phyloP scores from a whole-genome alignment of 2,113 vertebrate species.

The Lates calcarifer region DNA sequence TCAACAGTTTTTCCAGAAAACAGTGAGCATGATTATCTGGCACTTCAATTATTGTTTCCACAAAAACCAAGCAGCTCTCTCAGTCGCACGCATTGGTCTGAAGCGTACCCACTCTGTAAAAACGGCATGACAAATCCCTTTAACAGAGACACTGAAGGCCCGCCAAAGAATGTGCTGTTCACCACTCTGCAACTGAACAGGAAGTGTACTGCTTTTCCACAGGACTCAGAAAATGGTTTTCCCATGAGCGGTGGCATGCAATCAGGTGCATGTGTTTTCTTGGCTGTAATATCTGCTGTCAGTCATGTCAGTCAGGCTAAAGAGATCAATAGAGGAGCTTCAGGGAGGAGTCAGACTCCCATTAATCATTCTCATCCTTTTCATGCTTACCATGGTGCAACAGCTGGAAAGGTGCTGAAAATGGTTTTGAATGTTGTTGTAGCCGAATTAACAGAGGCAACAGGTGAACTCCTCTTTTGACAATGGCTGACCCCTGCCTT shows the following conservation, averaged over 20 bases:
- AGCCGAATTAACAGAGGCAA: not conserved
- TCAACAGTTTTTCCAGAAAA: conserved; percentile 68
- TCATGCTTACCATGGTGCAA: not conserved
- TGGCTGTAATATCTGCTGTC: conserved; percentile 32
- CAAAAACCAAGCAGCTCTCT: conserved; percentile 53
- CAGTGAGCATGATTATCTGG: conserved; percentile 62
- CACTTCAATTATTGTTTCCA: conserved; percentile 65
- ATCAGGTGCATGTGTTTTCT: conserved; percentile 65
- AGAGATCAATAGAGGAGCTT: conserved; percentile 10
- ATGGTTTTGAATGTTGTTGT: not conserved
- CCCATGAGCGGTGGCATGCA: conserved; percentile 61
- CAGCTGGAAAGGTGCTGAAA: conserved; percentile 23
- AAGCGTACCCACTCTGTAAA: conserved; percentile 57
- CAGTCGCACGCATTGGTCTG: conserved; percentile 56
- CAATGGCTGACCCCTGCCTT: not conserved
- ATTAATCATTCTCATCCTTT: conserved; percentile 32
- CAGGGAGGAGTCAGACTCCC: not conserved
- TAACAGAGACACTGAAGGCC: conserved; percentile 63
- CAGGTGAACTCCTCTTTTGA: not conserved
- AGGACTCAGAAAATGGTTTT: conserved; percentile 64
- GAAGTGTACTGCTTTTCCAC: conserved; percentile 72
- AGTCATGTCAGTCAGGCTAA: conserved; percentile 19
- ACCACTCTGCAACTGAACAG: conserved; percentile 61
- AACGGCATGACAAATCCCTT: conserved; percentile 72
- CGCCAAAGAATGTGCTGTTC: conserved; percentile 72